Base-by-base conservation (phyloP, 2,797 vertebrate species). In the Arnoldichthys spilopterus region DNA sequence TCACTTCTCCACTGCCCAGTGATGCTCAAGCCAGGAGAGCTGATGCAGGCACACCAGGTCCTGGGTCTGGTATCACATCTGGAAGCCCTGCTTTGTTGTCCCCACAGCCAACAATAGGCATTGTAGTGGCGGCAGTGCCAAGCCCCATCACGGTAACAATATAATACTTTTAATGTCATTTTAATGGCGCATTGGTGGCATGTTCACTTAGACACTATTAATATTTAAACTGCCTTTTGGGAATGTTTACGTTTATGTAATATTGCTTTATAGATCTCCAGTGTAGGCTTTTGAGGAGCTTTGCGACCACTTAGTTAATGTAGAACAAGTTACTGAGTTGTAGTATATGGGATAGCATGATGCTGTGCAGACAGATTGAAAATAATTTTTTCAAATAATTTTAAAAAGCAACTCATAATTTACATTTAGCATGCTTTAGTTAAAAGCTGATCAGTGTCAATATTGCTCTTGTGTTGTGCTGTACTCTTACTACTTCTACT, bases 51-150 rank as follows among this genome's bases (percentile, higher is more conserved):
- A 87, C 95, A 22, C 91, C 93, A 1, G 96, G 95, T 0, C 94
- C 96, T 2, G 90, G 94, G 18, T 74, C 92, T 64, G 93, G 88
- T 82, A 94, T 99, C 80, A 94, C 97, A 64, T 97, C 96, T 63
- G 96, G 96, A 84, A 99, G 96, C 80, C 96, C 98, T 47, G 97
- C 97, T 20, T 94, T 99, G 79, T 93, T 99, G 37, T 99, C 98
- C 85, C 96, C 97, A 81, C 97, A 98, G 53, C 97, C 96, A 26
- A 98, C 98, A 75, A 98, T 98, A 61, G 98, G 98, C 86, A 98
- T 99, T 30, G 96, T 99, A 88, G 93, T 95, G 86, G 95, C 98
- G 88, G 96, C 98, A 81, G 98, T 99, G 53, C 96, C 96, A 78
- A 99, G 98, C 87, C 98, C 98, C 0, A 97, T 99, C 84, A 97